Evolutionary conservation across 1,140 invertebrate species (phyloP).

Genomic region (Hirudo medicinalis): DNA sequence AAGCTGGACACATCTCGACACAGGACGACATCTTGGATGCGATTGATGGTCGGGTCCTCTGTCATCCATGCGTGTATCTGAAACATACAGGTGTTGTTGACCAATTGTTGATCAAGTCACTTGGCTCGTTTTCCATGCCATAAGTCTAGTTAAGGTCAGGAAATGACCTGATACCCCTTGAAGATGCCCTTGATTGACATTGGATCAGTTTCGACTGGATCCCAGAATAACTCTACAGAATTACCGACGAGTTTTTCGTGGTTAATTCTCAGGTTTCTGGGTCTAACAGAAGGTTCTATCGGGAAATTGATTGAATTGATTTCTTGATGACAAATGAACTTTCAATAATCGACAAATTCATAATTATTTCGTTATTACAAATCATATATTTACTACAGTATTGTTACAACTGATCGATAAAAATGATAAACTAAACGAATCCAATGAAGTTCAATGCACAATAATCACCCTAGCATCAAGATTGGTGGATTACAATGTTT

Average conservation of each 20-base stretch:
- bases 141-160: background rate
- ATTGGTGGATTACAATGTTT: too few relatives aligned
- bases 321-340: too few relatives aligned
- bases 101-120: background rate
- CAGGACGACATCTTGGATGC: constrained; percentile 7
- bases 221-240: constrained; percentile 31
- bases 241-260: constrained; percentile 26
- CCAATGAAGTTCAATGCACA: too few relatives aligned
- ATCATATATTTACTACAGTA: too few relatives aligned
- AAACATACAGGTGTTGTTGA: background rate
- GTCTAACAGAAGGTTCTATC: constrained; percentile 18
- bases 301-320: too few relatives aligned
- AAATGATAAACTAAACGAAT: too few relatives aligned
- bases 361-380: too few relatives aligned
- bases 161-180: constrained; percentile 32
- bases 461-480: too few relatives aligned
- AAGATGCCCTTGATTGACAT: constrained; percentile 30
- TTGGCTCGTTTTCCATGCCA: background rate
- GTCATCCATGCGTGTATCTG: constrained; percentile 6
- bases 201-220: constrained; percentile 27
- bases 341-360: too few relatives aligned
- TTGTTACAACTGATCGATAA: too few relatives aligned
- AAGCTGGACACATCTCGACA: background rate
- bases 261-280: constrained; percentile 21
- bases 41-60: background rate